These are phyloP conservation scores for Hydropsyche betteni DNA, from an alignment of 2,888 invertebrate genomes.

Conservation along the genomic window DNA sequence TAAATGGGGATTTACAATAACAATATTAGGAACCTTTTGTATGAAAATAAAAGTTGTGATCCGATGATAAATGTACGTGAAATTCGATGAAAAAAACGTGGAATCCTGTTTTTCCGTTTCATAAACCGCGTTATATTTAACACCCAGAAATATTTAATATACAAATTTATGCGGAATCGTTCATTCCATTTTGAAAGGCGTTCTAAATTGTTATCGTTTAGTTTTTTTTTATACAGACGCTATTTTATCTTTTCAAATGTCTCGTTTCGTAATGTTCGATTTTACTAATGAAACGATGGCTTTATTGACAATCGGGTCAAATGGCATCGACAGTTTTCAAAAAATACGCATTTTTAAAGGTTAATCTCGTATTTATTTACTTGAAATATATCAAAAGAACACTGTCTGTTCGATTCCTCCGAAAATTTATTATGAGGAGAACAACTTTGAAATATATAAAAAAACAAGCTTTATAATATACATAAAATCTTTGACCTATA, in stretches of 20 bases:
- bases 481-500: too few relatives aligned
- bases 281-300: not conserved
- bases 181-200: slow-evolving; percentile 13
- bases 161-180: slow-evolving; percentile 21
- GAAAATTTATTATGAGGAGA: too few relatives aligned
- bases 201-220: slow-evolving; percentile 9
- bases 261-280: slow-evolving; percentile 11
- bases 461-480: too few relatives aligned
- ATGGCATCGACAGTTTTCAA: not conserved
- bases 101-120: slow-evolving; percentile 14
- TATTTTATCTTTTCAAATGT: too few relatives aligned
- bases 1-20: too few relatives aligned
- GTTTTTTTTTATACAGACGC: not conserved
- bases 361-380: too few relatives aligned
- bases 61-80: too few relatives aligned
- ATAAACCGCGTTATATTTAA: slow-evolving; percentile 19
- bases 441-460: too few relatives aligned
- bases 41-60: too few relatives aligned
- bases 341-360: not conserved
- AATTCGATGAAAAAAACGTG: not conserved
- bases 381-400: too few relatives aligned
- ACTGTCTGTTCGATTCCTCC: too few relatives aligned
- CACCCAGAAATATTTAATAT: not conserved
- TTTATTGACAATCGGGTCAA: slow-evolving; percentile 12
- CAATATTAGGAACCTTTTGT: too few relatives aligned